Evolutionary conservation across 1,140 invertebrate genomes (phyloP).

Genomic region (Andrena cerasifolii): DNA sequence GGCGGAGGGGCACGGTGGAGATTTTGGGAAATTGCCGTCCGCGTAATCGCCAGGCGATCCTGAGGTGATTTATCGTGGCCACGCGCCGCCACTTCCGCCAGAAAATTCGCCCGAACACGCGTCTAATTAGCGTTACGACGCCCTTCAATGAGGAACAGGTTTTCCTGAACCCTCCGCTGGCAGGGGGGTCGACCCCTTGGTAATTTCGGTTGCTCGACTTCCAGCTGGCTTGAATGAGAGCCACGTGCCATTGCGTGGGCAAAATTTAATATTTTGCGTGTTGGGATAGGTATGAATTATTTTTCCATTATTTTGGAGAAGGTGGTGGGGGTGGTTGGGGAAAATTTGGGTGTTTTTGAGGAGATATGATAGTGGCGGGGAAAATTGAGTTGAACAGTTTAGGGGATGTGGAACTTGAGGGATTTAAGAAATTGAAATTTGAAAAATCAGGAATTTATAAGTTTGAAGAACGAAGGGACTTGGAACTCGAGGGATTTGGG

Average conservation of each 20-base stretch:
- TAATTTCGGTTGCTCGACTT: not conserved
- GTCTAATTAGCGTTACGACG: slow-evolving; percentile 31
- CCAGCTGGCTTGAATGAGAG: not conserved
- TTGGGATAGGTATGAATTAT: no score
- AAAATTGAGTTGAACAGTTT: no score
- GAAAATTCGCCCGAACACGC: slow-evolving; percentile 12
- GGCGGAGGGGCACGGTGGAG: slow-evolving; percentile 5
- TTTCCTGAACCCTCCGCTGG: not conserved
- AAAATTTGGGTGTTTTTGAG: no score
- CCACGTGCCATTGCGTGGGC: not conserved
- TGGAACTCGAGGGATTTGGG: no score
- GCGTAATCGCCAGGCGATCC: slow-evolving; percentile 11
- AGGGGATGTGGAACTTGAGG: no score
- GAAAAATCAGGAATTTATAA: no score
- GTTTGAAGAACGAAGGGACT: no score
- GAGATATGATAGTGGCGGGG: no score
- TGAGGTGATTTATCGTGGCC: slow-evolving; percentile 23
- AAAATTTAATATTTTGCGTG: no score
- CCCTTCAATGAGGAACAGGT: not conserved
- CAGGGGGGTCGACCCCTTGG: not conserved
- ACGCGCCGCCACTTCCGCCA: slow-evolving; percentile 29
- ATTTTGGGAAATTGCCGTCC: not conserved
- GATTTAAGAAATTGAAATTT: no score
- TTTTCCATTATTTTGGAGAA: no score
- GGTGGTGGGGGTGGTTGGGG: no score